A percentile compares a stretch with the other conserved stretches of the same genome.
phyloP scores from a whole-genome alignment of 2,797 vertebrate genomes.

The Sandelia bainsii region DNA sequence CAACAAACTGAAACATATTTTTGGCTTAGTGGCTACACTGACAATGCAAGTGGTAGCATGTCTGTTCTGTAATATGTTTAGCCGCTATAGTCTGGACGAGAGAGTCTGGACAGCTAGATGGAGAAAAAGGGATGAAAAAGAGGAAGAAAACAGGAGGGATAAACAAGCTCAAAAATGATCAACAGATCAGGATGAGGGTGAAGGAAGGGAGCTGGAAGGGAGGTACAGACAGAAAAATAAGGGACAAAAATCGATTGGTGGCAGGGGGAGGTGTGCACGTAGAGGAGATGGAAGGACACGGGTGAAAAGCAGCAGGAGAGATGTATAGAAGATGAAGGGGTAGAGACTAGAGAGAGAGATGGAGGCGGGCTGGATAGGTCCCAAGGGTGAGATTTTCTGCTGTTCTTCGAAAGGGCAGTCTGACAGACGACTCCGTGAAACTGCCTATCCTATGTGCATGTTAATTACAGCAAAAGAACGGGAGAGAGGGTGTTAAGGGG shows the following conservation, averaged over 20 bases:
- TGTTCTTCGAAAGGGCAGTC: constrained; percentile 55
- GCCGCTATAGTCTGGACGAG: constrained; percentile 1
- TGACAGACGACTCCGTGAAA: constrained; percentile 69
- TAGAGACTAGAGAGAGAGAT: constrained; percentile 6
- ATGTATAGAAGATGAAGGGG: constrained; percentile 46
- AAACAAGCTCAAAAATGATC: constrained; percentile 35
- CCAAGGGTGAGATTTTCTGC: constrained; percentile 70
- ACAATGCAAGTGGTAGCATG: constrained; percentile 45
- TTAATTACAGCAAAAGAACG: constrained; percentile 68
- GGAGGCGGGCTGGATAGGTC: constrained; percentile 55
- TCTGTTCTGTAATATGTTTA: constrained; percentile 53
- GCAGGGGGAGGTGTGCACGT: constrained; percentile 31
- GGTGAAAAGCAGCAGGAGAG: constrained; percentile 31
- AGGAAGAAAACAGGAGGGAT: constrained; percentile 14
- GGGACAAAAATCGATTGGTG: constrained; percentile 55
- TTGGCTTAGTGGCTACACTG: neutral
- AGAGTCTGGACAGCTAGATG: constrained; percentile 16
- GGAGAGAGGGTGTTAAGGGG: constrained; percentile 3
- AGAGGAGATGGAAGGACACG: constrained; percentile 38
- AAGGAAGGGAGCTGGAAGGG: constrained; percentile 6
- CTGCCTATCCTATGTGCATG: constrained; percentile 71
- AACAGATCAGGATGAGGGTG: constrained; percentile 11
- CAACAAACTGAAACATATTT: constrained; percentile 37
- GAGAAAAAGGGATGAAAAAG: neutral
- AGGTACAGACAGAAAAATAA: constrained; percentile 50